Base-by-base conservation (phyloP, 2,888 invertebrate genomes). In the Parelbella ahira region DNA sequence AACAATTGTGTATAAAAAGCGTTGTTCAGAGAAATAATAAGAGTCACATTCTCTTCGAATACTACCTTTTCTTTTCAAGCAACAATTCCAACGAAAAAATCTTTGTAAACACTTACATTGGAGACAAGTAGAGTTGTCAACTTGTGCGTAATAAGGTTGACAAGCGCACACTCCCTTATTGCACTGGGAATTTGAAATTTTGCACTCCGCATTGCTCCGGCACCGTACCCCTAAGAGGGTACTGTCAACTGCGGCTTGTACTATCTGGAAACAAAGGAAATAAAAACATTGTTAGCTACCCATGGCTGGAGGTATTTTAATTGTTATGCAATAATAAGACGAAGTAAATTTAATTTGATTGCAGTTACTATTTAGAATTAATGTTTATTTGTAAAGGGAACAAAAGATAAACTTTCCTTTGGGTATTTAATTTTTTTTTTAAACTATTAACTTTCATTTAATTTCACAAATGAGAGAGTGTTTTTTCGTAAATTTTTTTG, bases 81-180 rank as follows among this genome's bases (percentile, higher is more conserved):
- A 12, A 32, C 18, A 25, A 19, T 32, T 19, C 29, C 19, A 7
- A 25, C n/a, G 24, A 25, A 33, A 33, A 15, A 7, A 20, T 25
- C n/a, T 20, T 12, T 27, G 20, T 33, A 12, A 43, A 47, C 66
- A 90, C 92, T 93, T 89, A 96, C 96, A 94, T 89, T 94, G 94
- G 58, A 96, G 88, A 82, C 96, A 96, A 49, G 90, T 90, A 45
- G 93, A 92, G 59, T 90, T 90, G 80, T 96, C 94, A 71, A 92
- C 91, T 68, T 90, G 90, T 19, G 95, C 95, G 77, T 91, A 94
- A 80, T 94, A 95, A 18, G 95, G 93, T 72, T 93, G 92, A 77
- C 96, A 96, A 45, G 91, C 90, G 83, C 96, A 96, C 52, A 90
- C 89, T 55, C 94, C 94, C 63, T 88, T 79, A 52, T 89, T 77